phyloP scores from a whole-genome alignment of 2,797 vertebrate genomes.

The Scyliorhinus canicula region DNA sequence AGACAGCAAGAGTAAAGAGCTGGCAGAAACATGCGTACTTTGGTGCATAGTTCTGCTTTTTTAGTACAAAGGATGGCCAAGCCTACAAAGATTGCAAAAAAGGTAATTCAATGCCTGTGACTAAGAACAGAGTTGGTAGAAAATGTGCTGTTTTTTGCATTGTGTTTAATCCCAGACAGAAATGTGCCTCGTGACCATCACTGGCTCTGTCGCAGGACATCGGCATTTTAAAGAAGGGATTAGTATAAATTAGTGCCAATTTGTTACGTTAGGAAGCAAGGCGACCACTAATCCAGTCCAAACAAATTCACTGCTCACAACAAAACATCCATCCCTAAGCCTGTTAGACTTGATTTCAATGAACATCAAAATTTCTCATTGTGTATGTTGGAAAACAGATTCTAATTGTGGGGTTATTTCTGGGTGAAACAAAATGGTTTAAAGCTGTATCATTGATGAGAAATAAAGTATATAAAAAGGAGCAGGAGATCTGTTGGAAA shows the following conservation, averaged over 20 bases:
- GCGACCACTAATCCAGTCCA: conserved; percentile 63
- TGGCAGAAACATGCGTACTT: too few species aligned
- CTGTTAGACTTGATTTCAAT: conserved; percentile 52
- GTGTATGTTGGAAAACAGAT: not conserved
- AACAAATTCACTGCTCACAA: conserved; percentile 52
- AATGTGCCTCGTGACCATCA: conserved; percentile 56
- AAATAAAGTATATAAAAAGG: not conserved
- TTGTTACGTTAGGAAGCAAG: conserved; percentile 48
- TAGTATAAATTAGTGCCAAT: conserved; percentile 60
- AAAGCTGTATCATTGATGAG: not conserved
- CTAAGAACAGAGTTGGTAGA: not conserved
- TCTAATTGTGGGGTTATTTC: not conserved
- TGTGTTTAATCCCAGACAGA: conserved; percentile 52
- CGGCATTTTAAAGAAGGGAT: conserved; percentile 54
- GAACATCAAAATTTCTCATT: conserved; percentile 40
- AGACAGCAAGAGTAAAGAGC: not conserved
- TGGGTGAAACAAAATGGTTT: not conserved
- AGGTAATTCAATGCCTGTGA: not conserved
- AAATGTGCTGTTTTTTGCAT: conserved; percentile 48
- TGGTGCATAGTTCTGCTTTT: not conserved
- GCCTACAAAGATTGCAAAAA: not conserved
- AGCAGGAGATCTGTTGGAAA: not conserved
- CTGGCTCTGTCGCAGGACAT: conserved; percentile 50
- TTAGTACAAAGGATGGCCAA: not conserved
- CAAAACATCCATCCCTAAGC: conserved; percentile 32